A percentile compares a stretch with the other conserved stretches of the same genome.
phyloP scores from a whole-genome alignment of 2,888 invertebrate species.

The Cancer borealis region DNA sequence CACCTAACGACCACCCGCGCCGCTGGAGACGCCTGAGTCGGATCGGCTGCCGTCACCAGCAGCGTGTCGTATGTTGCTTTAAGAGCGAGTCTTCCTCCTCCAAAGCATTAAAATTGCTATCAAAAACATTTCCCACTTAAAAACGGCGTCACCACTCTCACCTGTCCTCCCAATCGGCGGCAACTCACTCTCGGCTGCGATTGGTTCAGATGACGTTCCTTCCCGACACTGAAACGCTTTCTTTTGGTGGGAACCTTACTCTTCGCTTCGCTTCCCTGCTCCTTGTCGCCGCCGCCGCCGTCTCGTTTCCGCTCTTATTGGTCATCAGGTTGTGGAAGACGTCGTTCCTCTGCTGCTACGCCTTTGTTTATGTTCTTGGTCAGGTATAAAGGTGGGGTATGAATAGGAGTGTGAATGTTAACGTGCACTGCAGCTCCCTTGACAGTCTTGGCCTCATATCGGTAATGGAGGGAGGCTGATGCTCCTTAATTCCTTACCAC shows the following conservation, averaged over 20 bases:
- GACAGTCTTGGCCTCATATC: background rate
- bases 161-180: background rate
- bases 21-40: background rate
- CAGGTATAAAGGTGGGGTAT: background rate
- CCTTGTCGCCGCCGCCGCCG: background rate
- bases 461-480: conserved; percentile 17
- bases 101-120: background rate
- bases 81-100: background rate
- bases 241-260: background rate
- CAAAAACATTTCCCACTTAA: conserved; percentile 18
- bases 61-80: conserved; percentile 3
- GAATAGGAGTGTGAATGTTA: background rate
- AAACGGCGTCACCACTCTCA: background rate
- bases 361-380: background rate
- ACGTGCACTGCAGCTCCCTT: background rate
- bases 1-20: background rate
- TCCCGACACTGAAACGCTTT: background rate
- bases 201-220: background rate
- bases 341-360: background rate
- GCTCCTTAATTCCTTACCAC: background rate
- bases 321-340: conserved; percentile 38
- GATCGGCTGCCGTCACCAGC: background rate
- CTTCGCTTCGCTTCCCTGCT: background rate
- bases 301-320: background rate
- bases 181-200: background rate